Evolutionary conservation across 2,888 invertebrate genomes (phyloP), one percentile per base, ranked within the genome.

Genomic region (Muscina levida): DNA sequence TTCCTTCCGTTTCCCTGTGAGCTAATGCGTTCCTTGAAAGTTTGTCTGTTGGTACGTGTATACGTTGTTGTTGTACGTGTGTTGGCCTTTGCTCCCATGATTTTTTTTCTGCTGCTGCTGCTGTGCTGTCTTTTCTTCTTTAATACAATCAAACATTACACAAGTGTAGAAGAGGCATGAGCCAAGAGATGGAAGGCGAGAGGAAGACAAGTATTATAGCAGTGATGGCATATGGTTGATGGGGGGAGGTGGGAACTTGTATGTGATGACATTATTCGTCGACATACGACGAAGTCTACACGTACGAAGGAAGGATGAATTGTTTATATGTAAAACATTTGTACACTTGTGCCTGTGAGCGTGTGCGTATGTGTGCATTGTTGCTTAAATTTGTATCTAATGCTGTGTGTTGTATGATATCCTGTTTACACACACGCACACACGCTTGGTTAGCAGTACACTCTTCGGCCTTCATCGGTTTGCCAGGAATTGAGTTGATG

Each of bases 91-190:
- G 87, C 86, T 87, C 86, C 89, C 89, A 88, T 89, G 89, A 88
- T 89, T 88, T 88, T 89, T 11, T n/a, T n/a, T n/a, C n/a, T n/a
- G n/a, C n/a, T n/a, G n/a, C n/a, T n/a, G n/a, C n/a, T n/a, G n/a
- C n/a, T n/a, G n/a, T n/a, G n/a, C n/a, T n/a, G n/a, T n/a, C n/a
- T n/a, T n/a, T 2, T 44, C n/a, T 87, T 31, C 31, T 31, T 31
- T 31, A 88, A 87, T 87, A 89, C 86, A 88, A 87, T 87, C 85
- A 87, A 86, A 86, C 84, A 83, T 85, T 83, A 81, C 66, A 76
- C 67, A 68, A 24, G 1, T 53, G 11, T 53, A 1, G 22, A 19
- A 24, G 24, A 53, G 53, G n/a, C n/a, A n/a, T n/a, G n/a, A n/a
- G n/a, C n/a, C n/a, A 37, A 26, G 42, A 56, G 15, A 24, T 44